Evolutionary conservation across 2,113 vertebrate genomes (phyloP).

Genomic region (Callaeas wilsoni): DNA sequence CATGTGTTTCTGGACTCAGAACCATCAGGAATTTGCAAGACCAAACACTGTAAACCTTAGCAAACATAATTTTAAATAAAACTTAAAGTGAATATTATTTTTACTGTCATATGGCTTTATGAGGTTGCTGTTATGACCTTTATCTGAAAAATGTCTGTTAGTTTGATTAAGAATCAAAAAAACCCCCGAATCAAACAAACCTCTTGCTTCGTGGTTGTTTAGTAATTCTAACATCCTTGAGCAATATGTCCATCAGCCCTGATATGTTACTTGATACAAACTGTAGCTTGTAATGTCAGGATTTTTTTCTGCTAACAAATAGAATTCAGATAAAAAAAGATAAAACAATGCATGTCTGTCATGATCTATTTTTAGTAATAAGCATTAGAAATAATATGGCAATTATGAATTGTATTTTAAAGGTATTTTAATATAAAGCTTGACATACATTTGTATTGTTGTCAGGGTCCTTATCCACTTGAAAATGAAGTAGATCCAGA

Average conservation of each 20-base stretch:
- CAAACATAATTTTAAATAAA: background rate
- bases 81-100: background rate
- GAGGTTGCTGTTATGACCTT: background rate
- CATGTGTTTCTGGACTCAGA: background rate
- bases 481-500: conserved; percentile 90
- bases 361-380: background rate
- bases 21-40: background rate
- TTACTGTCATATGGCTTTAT: background rate
- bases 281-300: background rate
- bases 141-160: background rate
- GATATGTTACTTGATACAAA: background rate
- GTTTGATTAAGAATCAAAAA: background rate
- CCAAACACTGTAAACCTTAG: background rate
- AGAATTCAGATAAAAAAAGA: background rate
- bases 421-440: background rate
- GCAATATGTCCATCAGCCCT: background rate
- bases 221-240: background rate
- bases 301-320: background rate
- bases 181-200: background rate
- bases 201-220: fast-evolving
- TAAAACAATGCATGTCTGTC: background rate
- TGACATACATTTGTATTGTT: conserved; percentile 6
- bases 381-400: background rate
- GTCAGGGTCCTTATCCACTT: conserved; percentile 91
- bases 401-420: background rate